phyloP scores from a whole-genome alignment of 2,797 vertebrate species.

The Emys orbicularis region DNA sequence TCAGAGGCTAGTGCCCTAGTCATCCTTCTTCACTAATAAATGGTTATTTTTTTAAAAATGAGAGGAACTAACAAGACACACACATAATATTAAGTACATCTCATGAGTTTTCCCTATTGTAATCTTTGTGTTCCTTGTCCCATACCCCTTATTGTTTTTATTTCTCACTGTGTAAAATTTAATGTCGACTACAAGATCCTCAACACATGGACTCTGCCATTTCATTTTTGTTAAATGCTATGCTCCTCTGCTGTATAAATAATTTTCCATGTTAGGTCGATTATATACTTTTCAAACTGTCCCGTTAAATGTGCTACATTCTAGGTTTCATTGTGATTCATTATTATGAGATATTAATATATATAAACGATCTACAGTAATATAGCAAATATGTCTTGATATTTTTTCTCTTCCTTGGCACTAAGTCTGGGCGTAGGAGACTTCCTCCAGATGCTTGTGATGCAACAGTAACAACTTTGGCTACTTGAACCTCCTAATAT shows the following conservation, averaged over 20 bases:
- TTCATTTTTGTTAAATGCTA: neutral
- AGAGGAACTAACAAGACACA: neutral
- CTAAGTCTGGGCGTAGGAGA: neutral
- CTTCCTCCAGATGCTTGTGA: neutral
- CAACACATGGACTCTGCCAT: neutral
- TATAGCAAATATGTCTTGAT: neutral
- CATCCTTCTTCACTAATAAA: too few relatives aligned
- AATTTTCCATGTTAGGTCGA: neutral
- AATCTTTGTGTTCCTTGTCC: neutral
- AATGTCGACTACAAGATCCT: neutral
- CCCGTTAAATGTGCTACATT: rapidly evolving
- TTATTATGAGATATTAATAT: neutral
- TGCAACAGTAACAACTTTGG: neutral
- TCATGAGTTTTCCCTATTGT: neutral
- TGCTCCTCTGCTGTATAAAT: neutral
- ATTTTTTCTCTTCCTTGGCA: neutral
- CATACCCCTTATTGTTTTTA: neutral
- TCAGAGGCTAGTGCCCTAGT: too few relatives aligned
- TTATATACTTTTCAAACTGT: neutral
- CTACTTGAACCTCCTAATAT: rapidly evolving
- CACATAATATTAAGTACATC: neutral
- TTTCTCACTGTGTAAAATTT: neutral
- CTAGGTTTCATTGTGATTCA: neutral
- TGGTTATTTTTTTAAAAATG: neutral
- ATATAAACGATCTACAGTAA: neutral